A percentile compares a stretch with the other conserved stretches of the same genome.
Evolutionary conservation across 2,113 vertebrate genomes (phyloP).

Genomic region (Etheostoma spectabile): DNA sequence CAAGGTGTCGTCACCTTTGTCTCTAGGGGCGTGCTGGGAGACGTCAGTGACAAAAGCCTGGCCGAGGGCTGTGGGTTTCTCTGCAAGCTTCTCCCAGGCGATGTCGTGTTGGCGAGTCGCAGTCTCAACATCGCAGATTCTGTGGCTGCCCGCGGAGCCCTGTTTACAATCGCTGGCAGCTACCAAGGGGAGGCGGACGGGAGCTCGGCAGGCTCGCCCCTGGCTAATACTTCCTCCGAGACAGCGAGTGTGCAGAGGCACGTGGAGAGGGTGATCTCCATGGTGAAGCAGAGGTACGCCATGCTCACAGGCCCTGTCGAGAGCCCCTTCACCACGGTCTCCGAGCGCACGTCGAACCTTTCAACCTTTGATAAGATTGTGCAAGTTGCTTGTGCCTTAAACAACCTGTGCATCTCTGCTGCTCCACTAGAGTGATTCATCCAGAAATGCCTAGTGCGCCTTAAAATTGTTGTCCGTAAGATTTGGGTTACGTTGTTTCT

Average conservation of each 20-base stretch:
- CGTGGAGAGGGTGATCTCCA: conserved; percentile 78
- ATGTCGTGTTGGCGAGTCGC: conserved; percentile 76
- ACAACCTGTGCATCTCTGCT: conserved; percentile 86
- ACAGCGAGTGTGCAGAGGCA: conserved; percentile 68
- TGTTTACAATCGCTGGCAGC: conserved; percentile 61
- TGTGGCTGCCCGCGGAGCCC: conserved; percentile 76
- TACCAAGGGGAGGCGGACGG: conserved; percentile 13
- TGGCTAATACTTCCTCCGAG: conserved; percentile 39
- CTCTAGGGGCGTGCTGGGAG: conserved; percentile 78
- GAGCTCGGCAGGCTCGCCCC: background rate
- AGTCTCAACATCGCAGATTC: conserved; percentile 77
- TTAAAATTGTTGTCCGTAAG: background rate
- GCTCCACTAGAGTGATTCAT: conserved; percentile 77
- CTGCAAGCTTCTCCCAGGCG: conserved; percentile 82
- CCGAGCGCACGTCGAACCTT: conserved; percentile 77
- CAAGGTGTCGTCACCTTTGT: conserved; percentile 85
- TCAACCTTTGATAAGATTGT: conserved; percentile 85
- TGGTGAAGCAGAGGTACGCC: conserved; percentile 80
- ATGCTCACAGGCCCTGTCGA: conserved; percentile 83
- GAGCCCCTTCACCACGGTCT: conserved; percentile 74
- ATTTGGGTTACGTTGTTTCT: no score
- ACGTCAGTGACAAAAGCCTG: conserved; percentile 77
- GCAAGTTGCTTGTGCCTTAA: conserved; percentile 85
- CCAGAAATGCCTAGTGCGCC: background rate
- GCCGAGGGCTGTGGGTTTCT: conserved; percentile 82